Percentiles rank a stretch among this genome's conserved stretches.
These are phyloP conservation scores for Macropus fuliginosus DNA, from an alignment of 2,797 vertebrate species.

Conservation along the genomic window DNA sequence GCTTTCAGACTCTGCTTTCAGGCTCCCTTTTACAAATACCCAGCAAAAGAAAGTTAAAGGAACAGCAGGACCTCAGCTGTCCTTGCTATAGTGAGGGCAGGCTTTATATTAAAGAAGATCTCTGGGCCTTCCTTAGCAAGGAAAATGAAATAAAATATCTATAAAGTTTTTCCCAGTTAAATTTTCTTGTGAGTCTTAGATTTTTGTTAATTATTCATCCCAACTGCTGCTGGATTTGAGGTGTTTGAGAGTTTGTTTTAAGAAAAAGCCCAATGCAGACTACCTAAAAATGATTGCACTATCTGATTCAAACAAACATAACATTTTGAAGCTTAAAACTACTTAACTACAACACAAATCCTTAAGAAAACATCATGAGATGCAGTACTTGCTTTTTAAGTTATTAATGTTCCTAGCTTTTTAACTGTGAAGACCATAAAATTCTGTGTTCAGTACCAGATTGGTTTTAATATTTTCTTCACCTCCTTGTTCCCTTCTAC, in stretches of 20 bases:
- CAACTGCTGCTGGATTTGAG: neutral
- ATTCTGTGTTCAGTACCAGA: slow-evolving; percentile 4
- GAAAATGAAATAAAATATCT: neutral
- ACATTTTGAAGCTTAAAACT: neutral
- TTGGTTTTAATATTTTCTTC: neutral
- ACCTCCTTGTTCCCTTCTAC: neutral
- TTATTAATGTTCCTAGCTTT: neutral
- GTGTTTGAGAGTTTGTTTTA: neutral
- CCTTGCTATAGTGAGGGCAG: neutral
- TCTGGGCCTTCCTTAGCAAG: neutral
- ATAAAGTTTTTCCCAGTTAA: neutral
- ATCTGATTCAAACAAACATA: neutral
- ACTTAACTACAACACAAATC: neutral
- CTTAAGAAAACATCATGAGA: slow-evolving; percentile 7
- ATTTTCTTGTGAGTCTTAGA: neutral
- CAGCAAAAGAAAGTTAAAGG: neutral
- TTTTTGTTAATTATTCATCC: neutral
- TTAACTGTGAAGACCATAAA: neutral
- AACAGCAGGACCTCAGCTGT: neutral
- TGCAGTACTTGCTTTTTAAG: neutral
- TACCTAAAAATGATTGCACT: slow-evolving; percentile 12
- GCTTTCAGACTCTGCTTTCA: neutral
- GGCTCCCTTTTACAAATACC: neutral
- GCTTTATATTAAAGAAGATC: neutral
- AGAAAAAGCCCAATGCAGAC: neutral